Evolutionary conservation across 2,113 vertebrate species (phyloP), one percentile per base, ranked within the genome.

Genomic region (Steatornis caripensis): DNA sequence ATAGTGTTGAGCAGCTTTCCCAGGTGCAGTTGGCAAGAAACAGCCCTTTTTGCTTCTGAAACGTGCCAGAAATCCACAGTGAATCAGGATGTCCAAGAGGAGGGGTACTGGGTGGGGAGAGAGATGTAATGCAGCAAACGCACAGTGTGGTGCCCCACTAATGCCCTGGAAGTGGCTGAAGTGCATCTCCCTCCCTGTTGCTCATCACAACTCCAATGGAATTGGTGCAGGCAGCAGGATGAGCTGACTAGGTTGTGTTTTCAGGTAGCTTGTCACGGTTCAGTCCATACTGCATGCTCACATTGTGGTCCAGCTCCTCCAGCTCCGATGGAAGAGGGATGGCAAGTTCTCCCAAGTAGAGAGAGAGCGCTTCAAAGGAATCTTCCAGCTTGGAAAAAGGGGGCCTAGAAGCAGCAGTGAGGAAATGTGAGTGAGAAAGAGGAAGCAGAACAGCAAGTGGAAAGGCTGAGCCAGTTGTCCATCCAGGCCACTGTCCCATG

Each of bases 351-450:
- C 98, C 98, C 97, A 99, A 98, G 97, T 99, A 99, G 30, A 99
- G 97, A 66, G 98, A 98, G 48, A 99, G 98, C 4, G 99, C 99
- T 93, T 98, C 98, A 46, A 99, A 99, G 90, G 98, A 99, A 97
- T 99, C 99, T 97, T 99, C 99, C 97, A 99, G 97, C 97, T 99
- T 99, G 82, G 99, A 98, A 97, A 99, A 99, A 45, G 99, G 96
- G 7, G 99, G 99, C 95, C 99, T 99, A 78, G 46, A 83, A 89
- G 79, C 87, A 94, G 37, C 53, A 92, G 71, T 45, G 48, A 68
- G 64, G 17, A 87, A 55, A 79, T 7, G 12, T 64, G 26, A 92
- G 79, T 55, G 22, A 36, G 41, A 51, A 77, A 77, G 45, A 34
- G 3, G 43, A 60, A 74, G 55, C 46, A 60, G 43, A 86, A 84